These are phyloP conservation scores for Nomia melanderi DNA, from an alignment of 1,140 invertebrate species.

Conservation along the genomic window DNA sequence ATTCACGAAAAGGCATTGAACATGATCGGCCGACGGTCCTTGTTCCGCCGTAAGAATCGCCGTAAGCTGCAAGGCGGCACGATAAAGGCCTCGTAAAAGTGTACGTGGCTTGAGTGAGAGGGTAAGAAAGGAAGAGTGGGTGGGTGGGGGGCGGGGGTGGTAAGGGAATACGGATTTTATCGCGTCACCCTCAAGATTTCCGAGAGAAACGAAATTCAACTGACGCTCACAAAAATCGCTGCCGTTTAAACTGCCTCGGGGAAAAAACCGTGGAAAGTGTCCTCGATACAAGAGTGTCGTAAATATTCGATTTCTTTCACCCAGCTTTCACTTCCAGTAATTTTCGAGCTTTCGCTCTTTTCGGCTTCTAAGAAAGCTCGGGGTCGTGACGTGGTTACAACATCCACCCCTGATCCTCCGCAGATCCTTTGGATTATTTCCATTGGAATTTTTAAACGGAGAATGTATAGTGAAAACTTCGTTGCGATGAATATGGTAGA, in stretches of 20 bases:
- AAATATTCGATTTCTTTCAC: neutral
- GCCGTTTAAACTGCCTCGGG: neutral
- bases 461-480: no score
- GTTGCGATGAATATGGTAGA: no score
- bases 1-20: neutral
- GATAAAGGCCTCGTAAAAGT: slow-evolving; percentile 34
- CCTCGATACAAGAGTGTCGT: neutral
- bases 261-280: neutral
- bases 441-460: neutral
- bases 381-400: neutral
- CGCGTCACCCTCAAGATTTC: slow-evolving; percentile 1
- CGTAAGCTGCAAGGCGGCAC: slow-evolving; percentile 20
- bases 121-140: neutral
- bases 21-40: slow-evolving; percentile 15
- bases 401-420: neutral
- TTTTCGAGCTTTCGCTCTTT: neutral
- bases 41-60: slow-evolving; percentile 18
- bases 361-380: neutral
- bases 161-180: slow-evolving; percentile 25
- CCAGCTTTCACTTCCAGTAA: neutral
- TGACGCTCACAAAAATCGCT: neutral
- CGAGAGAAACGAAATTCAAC: slow-evolving; percentile 13
- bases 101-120: neutral
- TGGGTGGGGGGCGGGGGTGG: neutral
- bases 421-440: neutral